These are phyloP conservation scores for Cyprinodon diabolis DNA, from an alignment of 2,797 vertebrate species.

Conservation along the genomic window DNA sequence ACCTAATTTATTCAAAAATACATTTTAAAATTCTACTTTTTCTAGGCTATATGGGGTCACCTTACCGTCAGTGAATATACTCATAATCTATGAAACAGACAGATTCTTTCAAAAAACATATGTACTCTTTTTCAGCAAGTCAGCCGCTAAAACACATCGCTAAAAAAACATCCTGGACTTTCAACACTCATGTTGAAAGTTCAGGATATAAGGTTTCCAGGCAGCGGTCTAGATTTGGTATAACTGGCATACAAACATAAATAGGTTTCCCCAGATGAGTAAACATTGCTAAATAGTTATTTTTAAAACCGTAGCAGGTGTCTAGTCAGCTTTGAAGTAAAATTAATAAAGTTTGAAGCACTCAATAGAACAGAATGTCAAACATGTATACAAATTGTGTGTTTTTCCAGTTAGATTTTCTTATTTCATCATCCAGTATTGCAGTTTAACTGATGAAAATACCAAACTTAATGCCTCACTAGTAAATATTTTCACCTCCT, in stretches of 20 bases:
- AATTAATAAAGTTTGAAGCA: not conserved
- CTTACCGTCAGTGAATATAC: not conserved
- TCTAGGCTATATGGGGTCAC: not conserved
- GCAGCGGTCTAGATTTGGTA: not conserved
- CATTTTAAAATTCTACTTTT: not conserved
- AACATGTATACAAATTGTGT: not conserved
- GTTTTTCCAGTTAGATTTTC: not conserved
- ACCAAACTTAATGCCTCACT: not conserved
- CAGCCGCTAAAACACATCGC: not conserved
- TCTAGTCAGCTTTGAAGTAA: not conserved
- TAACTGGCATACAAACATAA: not conserved
- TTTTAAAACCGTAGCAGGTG: not conserved
- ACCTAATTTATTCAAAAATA: too few species aligned
- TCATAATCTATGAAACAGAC: not conserved
- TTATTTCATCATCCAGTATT: not conserved
- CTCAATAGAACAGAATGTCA: not conserved
- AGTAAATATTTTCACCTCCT: not conserved
- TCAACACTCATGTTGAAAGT: not conserved
- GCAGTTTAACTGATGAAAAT: not conserved
- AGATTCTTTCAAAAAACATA: not conserved
- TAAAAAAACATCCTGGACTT: not conserved
- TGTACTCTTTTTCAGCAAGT: not conserved
- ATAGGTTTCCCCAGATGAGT: not conserved
- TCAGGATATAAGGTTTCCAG: not conserved
- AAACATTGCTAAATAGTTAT: too few species aligned